Evolutionary conservation across 1,140 invertebrate species (phyloP), one percentile per base, ranked within the genome.

Genomic region (Drosophila parvula): DNA sequence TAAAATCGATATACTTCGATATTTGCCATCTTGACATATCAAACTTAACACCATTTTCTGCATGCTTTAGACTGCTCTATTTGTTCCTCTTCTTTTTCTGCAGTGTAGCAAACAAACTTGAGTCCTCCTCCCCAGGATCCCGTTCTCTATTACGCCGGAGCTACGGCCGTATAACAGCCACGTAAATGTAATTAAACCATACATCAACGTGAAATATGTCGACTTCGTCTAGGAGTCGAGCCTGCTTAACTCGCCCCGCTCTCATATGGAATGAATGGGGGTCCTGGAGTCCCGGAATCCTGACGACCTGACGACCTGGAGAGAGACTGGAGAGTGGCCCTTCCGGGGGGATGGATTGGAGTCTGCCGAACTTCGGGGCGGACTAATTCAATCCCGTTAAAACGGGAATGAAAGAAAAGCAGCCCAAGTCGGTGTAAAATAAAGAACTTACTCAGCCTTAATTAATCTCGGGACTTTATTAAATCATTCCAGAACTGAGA

Each of bases 171-270:
- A 77, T 77, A 77, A 76, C 71, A 71, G 76, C 85, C 84, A 89
- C 84, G 84, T 83, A 89, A 90, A 89, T 89, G 85, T 89, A 89
- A 89, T 89, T 89, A 89, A 89, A 89, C 85, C 84, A 89, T 89
- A 89, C 85, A 89, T 89, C 84, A 89, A 89, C 84, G 78, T 89
- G 85, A 89, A 89, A 89, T 89, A 89, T 89, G 84, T 89, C 84
- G 78, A 80, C 41, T 53, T 47, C 56, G 41, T 27, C 47, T 64
- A 68, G 34, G 60, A 43, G 47, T 38, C 41, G 48, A 74, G 55
- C 45, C 61, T 53, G 47, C 44, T 65, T 38, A 48, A 48, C 34
- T 44, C 10, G 16, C 63, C 16, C 5, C 11, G n/a, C 47, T 2
- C 47, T 50, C 45, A 27, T 50, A 63, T 51, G 53, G 41, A 57